Base-by-base conservation (phyloP, 2,113 vertebrate species). In the Actenoides hombroni region DNA sequence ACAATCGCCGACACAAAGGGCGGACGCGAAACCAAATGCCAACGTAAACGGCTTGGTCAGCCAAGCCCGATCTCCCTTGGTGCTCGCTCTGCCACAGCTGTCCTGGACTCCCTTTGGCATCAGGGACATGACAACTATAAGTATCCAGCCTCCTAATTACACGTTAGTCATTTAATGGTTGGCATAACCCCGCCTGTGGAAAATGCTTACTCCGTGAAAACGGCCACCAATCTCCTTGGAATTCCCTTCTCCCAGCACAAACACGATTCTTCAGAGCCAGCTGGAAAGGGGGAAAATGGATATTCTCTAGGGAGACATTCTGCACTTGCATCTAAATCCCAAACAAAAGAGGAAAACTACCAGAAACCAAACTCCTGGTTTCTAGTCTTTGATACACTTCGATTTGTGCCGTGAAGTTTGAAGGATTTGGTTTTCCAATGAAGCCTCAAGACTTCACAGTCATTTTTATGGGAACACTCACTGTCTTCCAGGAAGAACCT, bases 141-240 rank as follows among this genome's bases (percentile, higher is more conserved):
- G 92, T 96, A 97, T 95, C 92, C 93, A 78, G 88, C 88, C 86
- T 89, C 84, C 83, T 97, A 97, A 97, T 97, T 96, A 96, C 80
- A 90, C 11, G 83, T 97, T 97, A 96, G 90, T 92, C 95, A 97
- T 75, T 82, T 93, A 94, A 95, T 95, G 70, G 81, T 56, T 94
- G 93, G 94, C 90, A 96, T 94, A 92, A 96, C 95, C 95, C 93
- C 96, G 96, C 97, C 97, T 97, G 95, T 92, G 80, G 85, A 97
- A 97, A 96, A 94, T 95, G 92, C 94, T 97, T 97, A 90, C 91
- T 90, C 86, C 67, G 75, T 93, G 91, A 96, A 95, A 94, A 95
- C n/a, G 80, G 77, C 70, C 89, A 92, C 85, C 94, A 92, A 91
- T 75, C 81, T 75, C 79, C 83, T 63, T 78, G 73, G 94, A 97